A percentile compares a stretch with the other conserved stretches of the same genome.
These are phyloP conservation scores for Trichoplusia ni DNA, from an alignment of 1,140 invertebrate genomes.

Conservation along the genomic window DNA sequence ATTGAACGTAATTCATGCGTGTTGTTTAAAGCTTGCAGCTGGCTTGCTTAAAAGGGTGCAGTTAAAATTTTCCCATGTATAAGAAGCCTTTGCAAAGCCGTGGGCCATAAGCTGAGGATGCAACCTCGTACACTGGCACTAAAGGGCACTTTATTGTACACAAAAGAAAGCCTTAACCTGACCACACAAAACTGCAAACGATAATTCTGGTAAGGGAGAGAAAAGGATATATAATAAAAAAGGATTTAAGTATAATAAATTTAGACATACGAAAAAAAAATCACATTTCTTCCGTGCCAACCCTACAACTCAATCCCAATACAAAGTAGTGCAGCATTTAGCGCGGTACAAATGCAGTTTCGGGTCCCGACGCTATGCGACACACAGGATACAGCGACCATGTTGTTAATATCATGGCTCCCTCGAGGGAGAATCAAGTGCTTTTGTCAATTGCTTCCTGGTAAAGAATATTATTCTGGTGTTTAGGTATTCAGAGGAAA, in stretches of 20 bases:
- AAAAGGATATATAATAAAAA: too few species aligned
- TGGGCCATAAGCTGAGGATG: too few species aligned
- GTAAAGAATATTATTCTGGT: background rate
- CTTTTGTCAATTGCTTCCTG: background rate
- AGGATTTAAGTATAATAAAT: background rate
- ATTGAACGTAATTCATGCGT: too few species aligned
- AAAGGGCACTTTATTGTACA: too few species aligned
- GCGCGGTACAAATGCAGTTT: slow-evolving; percentile 19
- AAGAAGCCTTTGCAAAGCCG: too few species aligned
- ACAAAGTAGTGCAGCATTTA: slow-evolving; percentile 9
- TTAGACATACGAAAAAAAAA: background rate
- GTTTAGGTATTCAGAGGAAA: background rate
- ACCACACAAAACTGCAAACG: too few species aligned
- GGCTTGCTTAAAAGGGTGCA: too few species aligned
- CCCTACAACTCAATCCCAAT: slow-evolving; percentile 7
- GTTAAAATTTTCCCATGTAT: too few species aligned
- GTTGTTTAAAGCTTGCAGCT: too few species aligned
- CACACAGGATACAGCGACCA: background rate
- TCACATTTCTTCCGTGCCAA: background rate
- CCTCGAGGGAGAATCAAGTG: background rate
- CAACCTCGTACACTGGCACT: too few species aligned
- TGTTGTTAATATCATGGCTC: background rate
- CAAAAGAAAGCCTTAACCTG: too few species aligned
- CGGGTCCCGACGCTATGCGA: background rate
- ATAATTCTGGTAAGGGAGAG: too few species aligned